Evolutionary conservation across 2,888 invertebrate species (phyloP), one percentile per base, ranked within the genome.

Genomic region (Blastobasis lacticolella): DNA sequence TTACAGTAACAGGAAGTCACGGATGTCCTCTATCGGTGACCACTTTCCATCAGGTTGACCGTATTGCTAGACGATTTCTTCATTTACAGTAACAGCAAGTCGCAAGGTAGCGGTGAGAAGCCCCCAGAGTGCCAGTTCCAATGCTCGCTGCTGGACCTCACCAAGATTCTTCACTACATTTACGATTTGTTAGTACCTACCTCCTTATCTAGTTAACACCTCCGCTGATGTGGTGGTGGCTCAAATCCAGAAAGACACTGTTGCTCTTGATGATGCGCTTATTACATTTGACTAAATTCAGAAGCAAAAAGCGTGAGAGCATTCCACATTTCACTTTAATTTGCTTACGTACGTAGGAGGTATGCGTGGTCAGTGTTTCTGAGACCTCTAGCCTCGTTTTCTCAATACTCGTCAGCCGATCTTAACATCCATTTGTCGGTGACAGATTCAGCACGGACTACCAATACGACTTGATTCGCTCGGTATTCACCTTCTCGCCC

Each of bases 91-190:
- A 23, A 23, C 23, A 23, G 23, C 3, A 23, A 23, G 23, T 23
- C 23, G 23, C 23, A 23, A 23, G 23, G 2, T 23, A 3, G 23
- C 23, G 1, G 1, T 23, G 23, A 23, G 23, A 23, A 23, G 23
- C 23, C 23, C 50, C 68, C 71, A 6, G 63, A 64, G 0, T 59
- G 63, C 0, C 64, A 59, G 0, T 86, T 73, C 44, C 70, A 78
- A 42, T 88, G 88, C 52, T 71, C 75, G 0, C 54, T 87, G 45
- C 54, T 61, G 37, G 83, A 88, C 49, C 63, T 87, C 0, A 70
- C 71, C 0, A 73, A 69, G 55, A 87, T 88, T n/a, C 75, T 83
- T 5, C 87, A 88, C 66, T 88, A 86, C 52, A 86, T 88, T 52
- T 88, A 71, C 64, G 87, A 88, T 57, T 63, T 88, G 87, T 88